These are phyloP conservation scores for Dasysyrphus albostriatus DNA, from an alignment of 2,888 invertebrate species.

Conservation along the genomic window DNA sequence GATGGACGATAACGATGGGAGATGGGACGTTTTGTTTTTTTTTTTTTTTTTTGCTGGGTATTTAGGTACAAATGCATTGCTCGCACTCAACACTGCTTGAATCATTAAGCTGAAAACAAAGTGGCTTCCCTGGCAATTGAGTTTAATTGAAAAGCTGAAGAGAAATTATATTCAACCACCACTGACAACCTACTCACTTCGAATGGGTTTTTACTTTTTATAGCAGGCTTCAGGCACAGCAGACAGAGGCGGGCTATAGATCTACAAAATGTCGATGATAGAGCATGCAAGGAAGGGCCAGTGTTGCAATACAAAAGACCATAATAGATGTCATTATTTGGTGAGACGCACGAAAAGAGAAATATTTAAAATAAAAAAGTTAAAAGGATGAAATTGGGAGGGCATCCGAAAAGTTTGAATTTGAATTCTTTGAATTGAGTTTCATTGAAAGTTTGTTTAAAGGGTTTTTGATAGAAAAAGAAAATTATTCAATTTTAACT, in stretches of 20 bases:
- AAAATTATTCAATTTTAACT: too few species aligned
- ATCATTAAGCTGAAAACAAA: slow-evolving; percentile 36
- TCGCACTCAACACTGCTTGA: slow-evolving; percentile 28
- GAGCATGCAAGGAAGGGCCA: background rate
- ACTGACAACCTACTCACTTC: background rate
- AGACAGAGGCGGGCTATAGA: background rate
- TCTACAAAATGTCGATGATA: background rate
- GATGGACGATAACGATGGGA: background rate
- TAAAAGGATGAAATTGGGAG: background rate
- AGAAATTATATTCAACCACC: slow-evolving; percentile 11
- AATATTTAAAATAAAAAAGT: background rate
- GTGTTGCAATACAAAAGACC: slow-evolving; percentile 3
- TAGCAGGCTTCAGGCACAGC: background rate
- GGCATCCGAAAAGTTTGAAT: background rate
- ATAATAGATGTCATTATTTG: background rate
- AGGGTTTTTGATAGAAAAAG: too few species aligned
- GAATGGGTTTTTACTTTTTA: slow-evolving; percentile 1
- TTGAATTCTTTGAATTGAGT: background rate
- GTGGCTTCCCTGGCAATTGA: slow-evolving; percentile 38
- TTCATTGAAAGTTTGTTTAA: background rate
- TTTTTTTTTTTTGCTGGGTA: background rate
- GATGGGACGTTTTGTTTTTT: background rate
- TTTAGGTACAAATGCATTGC: background rate
- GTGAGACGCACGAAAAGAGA: background rate
- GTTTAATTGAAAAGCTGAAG: slow-evolving; percentile 38